Evolutionary conservation across 2,113 vertebrate genomes (phyloP).

Genomic region (Eidolon helvum): DNA sequence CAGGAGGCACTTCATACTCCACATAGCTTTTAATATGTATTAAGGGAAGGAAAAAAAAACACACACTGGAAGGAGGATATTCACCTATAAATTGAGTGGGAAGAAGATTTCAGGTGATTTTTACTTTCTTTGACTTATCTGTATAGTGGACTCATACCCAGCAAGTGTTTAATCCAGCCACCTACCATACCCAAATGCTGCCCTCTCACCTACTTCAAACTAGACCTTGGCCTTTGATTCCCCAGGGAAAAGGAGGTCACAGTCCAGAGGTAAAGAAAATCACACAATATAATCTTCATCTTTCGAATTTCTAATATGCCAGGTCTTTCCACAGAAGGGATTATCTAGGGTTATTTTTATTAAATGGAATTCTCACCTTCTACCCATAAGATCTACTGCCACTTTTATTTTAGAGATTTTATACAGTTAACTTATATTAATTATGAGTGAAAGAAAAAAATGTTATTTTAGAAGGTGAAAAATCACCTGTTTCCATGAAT

Average conservation of each 20-base stretch:
- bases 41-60: not conserved
- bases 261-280: not conserved
- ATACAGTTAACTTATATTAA: not conserved
- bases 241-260: not conserved
- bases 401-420: not conserved
- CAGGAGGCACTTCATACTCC: not conserved
- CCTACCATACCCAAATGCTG: not conserved
- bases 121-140: not conserved
- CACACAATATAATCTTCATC: not conserved
- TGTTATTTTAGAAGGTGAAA: not conserved
- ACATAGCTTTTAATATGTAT: not conserved
- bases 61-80: not conserved
- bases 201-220: not conserved
- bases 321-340: not conserved
- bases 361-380: not conserved
- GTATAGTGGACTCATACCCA: not conserved
- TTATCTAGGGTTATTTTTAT: not conserved
- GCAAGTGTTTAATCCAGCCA: not conserved
- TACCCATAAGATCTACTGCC: not conserved
- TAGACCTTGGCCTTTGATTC: not conserved
- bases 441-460: not conserved
- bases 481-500: conserved; percentile 11
- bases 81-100: not conserved
- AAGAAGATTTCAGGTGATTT: not conserved
- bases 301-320: not conserved